phyloP scores from a whole-genome alignment of 2,797 vertebrate species.

The Falco peregrinus region DNA sequence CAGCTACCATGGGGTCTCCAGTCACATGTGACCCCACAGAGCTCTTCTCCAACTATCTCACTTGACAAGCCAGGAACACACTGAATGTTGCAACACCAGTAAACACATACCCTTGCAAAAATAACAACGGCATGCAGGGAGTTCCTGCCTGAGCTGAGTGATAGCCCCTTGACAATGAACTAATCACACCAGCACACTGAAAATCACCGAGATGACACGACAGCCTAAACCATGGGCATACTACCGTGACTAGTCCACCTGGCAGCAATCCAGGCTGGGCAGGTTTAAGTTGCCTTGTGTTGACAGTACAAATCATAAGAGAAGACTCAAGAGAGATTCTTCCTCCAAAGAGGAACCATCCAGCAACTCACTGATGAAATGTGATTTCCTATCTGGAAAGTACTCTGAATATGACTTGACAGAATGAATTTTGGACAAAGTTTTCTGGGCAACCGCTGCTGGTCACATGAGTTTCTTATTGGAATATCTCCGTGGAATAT shows the following conservation, averaged over 20 bases:
- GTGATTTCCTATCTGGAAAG: background rate
- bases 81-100: background rate
- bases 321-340: background rate
- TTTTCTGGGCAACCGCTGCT: background rate
- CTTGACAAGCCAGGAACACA: background rate
- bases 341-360: background rate
- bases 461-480: background rate
- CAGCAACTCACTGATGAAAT: background rate
- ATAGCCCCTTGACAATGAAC: background rate
- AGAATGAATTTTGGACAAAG: background rate
- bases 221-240: background rate
- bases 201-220: background rate
- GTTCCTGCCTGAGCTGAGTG: background rate
- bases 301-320: background rate
- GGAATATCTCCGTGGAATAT: background rate
- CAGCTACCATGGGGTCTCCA: background rate
- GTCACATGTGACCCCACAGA: background rate
- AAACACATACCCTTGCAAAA: background rate
- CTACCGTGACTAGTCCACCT: background rate
- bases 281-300: background rate
- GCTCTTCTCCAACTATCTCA: background rate
- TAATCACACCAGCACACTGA: background rate
- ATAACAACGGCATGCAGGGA: background rate
- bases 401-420: background rate
- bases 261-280: background rate